These are phyloP conservation scores for Lota lota DNA, from an alignment of 2,113 vertebrate species.

Conservation along the genomic window DNA sequence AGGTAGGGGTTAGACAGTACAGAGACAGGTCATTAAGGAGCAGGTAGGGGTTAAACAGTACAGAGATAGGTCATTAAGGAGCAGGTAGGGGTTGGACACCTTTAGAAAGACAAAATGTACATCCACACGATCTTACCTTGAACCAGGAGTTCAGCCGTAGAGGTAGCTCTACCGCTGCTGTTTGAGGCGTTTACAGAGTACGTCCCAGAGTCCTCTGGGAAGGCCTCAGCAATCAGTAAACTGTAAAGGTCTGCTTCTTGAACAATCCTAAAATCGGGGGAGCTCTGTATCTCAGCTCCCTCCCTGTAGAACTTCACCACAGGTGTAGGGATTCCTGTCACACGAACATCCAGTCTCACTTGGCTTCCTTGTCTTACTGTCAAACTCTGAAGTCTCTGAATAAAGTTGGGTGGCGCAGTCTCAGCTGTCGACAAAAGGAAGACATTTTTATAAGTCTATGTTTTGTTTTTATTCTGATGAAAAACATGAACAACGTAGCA, in stretches of 20 bases:
- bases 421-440: constrained; percentile 70
- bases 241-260: constrained; percentile 94
- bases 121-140: constrained; percentile 75
- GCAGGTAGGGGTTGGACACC: too few species aligned
- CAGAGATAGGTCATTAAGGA: too few species aligned
- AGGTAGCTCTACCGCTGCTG: constrained; percentile 94
- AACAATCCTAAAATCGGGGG: constrained; percentile 92
- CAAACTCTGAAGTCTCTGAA: constrained; percentile 92
- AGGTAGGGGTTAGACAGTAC: too few species aligned
- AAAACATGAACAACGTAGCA: too few species aligned
- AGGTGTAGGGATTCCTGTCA: constrained; percentile 96
- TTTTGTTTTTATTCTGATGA: too few species aligned
- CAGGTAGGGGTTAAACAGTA: too few species aligned
- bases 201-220: constrained; percentile 94
- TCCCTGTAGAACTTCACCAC: constrained; percentile 97
- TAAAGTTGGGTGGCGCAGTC: constrained; percentile 91
- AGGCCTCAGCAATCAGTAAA: constrained; percentile 92
- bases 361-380: constrained; percentile 92
- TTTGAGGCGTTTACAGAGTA: constrained; percentile 96
- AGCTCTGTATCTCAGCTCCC: constrained; percentile 98
- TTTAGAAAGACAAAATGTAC: constrained; percentile 1
- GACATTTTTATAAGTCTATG: constrained; percentile 80
- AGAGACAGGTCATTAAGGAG: too few species aligned
- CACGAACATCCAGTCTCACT: constrained; percentile 88
- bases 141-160: constrained; percentile 91